These are phyloP conservation scores for Micrastur ruficollis DNA, from an alignment of 2,797 vertebrate genomes.

Conservation along the genomic window DNA sequence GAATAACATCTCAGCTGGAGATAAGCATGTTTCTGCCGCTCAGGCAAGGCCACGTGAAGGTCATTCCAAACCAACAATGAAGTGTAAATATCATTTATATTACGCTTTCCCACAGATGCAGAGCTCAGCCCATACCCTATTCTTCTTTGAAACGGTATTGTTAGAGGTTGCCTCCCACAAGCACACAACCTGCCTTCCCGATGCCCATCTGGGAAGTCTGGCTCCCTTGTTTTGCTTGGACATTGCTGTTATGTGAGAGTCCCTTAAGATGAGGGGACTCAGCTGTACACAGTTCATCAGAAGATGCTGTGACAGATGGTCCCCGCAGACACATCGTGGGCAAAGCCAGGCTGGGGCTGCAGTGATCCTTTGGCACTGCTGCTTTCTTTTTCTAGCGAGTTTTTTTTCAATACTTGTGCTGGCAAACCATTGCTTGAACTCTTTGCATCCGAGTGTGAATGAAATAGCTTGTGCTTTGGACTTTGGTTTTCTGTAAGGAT, in stretches of 20 bases:
- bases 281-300: neutral
- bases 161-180: neutral
- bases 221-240: neutral
- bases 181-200: neutral
- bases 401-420: neutral
- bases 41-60: neutral
- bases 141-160: neutral
- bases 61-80: neutral
- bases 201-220: neutral
- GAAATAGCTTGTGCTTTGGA: neutral
- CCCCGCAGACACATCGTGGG: fast-evolving
- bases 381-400: neutral
- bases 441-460: neutral
- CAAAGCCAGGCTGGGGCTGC: neutral
- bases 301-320: neutral
- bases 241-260: neutral
- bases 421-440: neutral
- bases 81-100: neutral
- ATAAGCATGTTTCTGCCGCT: neutral
- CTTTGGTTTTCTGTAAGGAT: neutral
- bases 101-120: neutral
- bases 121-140: neutral
- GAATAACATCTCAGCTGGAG: neutral
- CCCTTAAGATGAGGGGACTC: neutral
- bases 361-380: neutral